phyloP scores from a whole-genome alignment of 2,113 vertebrate genomes.

The Mixornis gularis region DNA sequence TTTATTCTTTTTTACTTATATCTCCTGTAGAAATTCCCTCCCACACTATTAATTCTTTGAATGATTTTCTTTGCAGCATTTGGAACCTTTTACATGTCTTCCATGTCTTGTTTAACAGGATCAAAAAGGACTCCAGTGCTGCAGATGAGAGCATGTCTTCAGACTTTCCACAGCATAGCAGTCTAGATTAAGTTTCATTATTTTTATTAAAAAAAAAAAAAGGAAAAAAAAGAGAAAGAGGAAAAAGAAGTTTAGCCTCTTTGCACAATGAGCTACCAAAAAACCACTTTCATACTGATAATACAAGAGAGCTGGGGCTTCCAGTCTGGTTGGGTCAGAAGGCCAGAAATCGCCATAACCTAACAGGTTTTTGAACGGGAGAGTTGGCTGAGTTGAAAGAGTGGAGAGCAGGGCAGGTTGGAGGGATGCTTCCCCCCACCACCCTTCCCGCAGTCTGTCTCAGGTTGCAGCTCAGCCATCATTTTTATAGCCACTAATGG shows the following conservation, averaged over 20 bases:
- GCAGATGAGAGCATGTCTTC: not conserved
- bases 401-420: not conserved
- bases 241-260: not conserved
- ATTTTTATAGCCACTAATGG: slow-evolving; percentile 51
- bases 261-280: not conserved
- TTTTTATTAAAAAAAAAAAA: not conserved
- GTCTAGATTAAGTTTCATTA: not conserved
- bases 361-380: not conserved
- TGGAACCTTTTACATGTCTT: slow-evolving; percentile 27
- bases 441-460: not conserved
- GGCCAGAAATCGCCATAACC: not conserved
- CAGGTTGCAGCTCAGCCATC: slow-evolving; percentile 38
- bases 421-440: not conserved
- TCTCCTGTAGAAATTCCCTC: slow-evolving; percentile 42
- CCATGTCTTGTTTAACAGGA: slow-evolving; percentile 29
- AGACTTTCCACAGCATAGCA: slow-evolving; percentile 8
- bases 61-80: slow-evolving; percentile 35
- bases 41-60: slow-evolving; percentile 10
- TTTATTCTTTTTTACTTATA: slow-evolving; percentile 31
- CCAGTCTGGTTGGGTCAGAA: not conserved
- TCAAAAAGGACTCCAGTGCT: slow-evolving; percentile 10
- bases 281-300: not conserved
- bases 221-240: too few relatives aligned
- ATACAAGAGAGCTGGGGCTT: not conserved
- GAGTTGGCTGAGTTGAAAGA: not conserved